Percentiles rank a stretch among this genome's conserved stretches.
phyloP scores from a whole-genome alignment of 1,140 invertebrate species.

The Zeugodacus cucurbitae region DNA sequence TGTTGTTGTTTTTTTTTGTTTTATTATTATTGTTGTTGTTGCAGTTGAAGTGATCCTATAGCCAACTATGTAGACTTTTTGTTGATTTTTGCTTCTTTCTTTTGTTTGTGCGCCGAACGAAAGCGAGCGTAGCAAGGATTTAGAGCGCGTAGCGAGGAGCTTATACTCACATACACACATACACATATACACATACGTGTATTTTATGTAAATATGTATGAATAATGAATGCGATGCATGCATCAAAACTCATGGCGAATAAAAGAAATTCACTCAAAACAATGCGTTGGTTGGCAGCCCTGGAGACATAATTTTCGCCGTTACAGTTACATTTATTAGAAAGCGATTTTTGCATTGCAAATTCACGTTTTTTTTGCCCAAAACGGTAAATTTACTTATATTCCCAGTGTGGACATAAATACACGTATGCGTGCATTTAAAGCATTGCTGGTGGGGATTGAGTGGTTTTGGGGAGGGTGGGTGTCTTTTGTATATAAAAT shows the following conservation, averaged over 20 bases:
- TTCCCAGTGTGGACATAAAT: background rate
- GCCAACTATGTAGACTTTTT: background rate
- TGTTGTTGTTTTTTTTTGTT: background rate
- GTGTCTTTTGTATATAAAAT: no score
- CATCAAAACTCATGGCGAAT: background rate
- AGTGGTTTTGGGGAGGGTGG: no score
- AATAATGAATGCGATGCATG: background rate
- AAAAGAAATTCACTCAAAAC: background rate
- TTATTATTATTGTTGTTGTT: background rate
- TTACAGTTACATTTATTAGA: constrained; percentile 9
- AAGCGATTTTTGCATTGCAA: constrained; percentile 7
- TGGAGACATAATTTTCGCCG: background rate
- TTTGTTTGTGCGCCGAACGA: background rate
- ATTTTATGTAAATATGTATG: background rate
- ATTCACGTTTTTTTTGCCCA: background rate
- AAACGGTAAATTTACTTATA: background rate
- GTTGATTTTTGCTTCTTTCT: background rate
- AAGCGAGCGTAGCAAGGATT: background rate
- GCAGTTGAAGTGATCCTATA: background rate
- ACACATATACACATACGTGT: background rate
- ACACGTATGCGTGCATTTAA: background rate
- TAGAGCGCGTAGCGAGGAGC: background rate
- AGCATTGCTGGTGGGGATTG: no score
- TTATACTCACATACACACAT: background rate
- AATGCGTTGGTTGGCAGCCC: background rate